Conservation (phyloP, 2,113 vertebrate genomes). For the Oryctolagus cuniculus region DNA sequence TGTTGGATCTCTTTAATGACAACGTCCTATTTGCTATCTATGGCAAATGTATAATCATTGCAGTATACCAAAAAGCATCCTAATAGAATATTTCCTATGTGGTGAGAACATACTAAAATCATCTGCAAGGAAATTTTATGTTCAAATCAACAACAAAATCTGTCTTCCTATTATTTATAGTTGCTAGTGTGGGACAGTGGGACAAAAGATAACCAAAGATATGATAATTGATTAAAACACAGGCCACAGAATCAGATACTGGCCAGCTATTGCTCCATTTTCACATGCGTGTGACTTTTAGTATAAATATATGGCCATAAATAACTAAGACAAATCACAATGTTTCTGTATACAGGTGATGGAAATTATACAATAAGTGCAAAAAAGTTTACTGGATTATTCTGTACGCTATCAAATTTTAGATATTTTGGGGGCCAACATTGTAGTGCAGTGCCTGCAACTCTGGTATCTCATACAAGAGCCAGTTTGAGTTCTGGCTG, state of each 20-base stretch:
- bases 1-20: constrained; percentile 87
- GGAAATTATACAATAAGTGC: constrained; percentile 85
- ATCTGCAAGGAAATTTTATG: constrained; percentile 75
- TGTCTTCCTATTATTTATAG: constrained; percentile 87
- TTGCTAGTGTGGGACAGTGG: constrained; percentile 85
- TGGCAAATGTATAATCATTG: constrained; percentile 87
- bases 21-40: constrained; percentile 86
- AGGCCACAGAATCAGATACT: constrained; percentile 83
- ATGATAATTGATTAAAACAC: constrained; percentile 85
- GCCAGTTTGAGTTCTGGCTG: too few relatives aligned
- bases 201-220: constrained; percentile 85
- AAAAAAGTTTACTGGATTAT: constrained; percentile 85
- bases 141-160: constrained; percentile 71
- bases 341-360: constrained; percentile 78
- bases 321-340: constrained; percentile 79
- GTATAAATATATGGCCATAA: constrained; percentile 72
- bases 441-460: constrained; percentile 67
- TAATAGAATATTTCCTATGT: constrained; percentile 86
- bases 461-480: too few relatives aligned
- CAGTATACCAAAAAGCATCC: constrained; percentile 85
- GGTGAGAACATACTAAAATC: constrained; percentile 83
- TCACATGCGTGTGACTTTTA: constrained; percentile 82
- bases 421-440: too few relatives aligned
- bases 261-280: constrained; percentile 80
- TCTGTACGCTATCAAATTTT: constrained; percentile 83